phyloP scores from a whole-genome alignment of 2,797 vertebrate genomes.

The Cynopterus sphinx region DNA sequence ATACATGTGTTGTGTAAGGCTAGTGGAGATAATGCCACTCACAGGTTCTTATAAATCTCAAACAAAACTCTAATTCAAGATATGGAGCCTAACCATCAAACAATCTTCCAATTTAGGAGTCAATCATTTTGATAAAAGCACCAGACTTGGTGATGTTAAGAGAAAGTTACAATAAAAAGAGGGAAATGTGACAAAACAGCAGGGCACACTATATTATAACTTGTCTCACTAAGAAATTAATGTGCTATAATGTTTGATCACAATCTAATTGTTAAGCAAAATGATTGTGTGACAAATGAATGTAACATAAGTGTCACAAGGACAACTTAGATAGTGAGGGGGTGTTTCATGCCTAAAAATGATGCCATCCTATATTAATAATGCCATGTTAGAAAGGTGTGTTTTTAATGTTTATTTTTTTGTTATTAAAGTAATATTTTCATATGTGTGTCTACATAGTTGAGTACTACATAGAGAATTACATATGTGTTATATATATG shows the following conservation, averaged over 20 bases:
- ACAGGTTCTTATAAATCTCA: slow-evolving; percentile 32
- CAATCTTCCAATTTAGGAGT: slow-evolving; percentile 63
- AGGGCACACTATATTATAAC: slow-evolving; percentile 57
- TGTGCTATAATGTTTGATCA: slow-evolving; percentile 65
- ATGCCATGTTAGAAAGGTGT: background rate
- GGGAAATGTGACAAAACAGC: slow-evolving; percentile 68
- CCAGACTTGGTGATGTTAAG: slow-evolving; percentile 59
- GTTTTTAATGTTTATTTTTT: background rate
- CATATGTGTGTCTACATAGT: background rate
- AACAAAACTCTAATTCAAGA: slow-evolving; percentile 11
- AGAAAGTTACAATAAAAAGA: slow-evolving; percentile 61
- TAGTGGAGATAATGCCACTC: background rate
- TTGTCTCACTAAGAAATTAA: slow-evolving; percentile 60
- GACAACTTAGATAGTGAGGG: slow-evolving; percentile 9
- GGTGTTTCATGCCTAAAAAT: background rate
- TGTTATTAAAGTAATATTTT: slow-evolving; percentile 14
- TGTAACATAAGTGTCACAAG: background rate
- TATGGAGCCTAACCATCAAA: slow-evolving; percentile 48
- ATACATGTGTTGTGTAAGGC: background rate
- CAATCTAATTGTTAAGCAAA: slow-evolving; percentile 59
- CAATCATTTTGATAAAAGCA: slow-evolving; percentile 71
- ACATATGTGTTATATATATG: background rate
- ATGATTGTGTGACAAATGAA: slow-evolving; percentile 49
- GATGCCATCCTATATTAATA: slow-evolving; percentile 13
- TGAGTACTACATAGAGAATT: background rate